These are phyloP conservation scores for Enteromius radiatus DNA, from an alignment of 2,797 vertebrate species.

Conservation along the genomic window DNA sequence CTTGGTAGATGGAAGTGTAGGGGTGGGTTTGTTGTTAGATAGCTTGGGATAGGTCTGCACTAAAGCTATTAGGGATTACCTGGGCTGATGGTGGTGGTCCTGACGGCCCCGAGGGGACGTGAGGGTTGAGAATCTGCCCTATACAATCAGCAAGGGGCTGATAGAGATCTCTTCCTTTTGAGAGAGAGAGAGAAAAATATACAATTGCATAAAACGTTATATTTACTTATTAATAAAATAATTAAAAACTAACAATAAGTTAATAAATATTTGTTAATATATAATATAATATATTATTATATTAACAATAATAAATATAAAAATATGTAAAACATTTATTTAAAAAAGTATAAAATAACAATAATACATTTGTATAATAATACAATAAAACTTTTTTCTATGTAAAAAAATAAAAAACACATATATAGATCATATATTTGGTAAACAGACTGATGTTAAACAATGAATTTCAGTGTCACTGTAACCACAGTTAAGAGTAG, in stretches of 20 bases:
- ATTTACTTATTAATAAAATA: background rate
- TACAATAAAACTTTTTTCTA: background rate
- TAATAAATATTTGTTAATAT: background rate
- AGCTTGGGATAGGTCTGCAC: constrained; percentile 56
- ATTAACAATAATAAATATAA: background rate
- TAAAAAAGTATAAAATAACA: background rate
- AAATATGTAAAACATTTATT: background rate
- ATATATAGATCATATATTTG: background rate
- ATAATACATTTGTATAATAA: background rate
- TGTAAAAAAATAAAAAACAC: background rate
- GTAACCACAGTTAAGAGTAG: background rate
- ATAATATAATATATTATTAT: too few species aligned
- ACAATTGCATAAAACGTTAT: background rate
- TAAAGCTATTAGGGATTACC: constrained; percentile 55
- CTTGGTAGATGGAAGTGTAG: constrained; percentile 54
- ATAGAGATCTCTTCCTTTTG: background rate
- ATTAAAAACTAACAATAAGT: background rate
- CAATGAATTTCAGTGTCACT: background rate
- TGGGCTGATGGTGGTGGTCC: constrained; percentile 54
- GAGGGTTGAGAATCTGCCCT: constrained; percentile 46
- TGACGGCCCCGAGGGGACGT: constrained; percentile 48
- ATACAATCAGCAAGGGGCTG: background rate
- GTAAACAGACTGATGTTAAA: constrained; percentile 22
- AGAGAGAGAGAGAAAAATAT: background rate
- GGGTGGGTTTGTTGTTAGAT: constrained; percentile 61